phyloP scores from a whole-genome alignment of 2,113 vertebrate genomes.

The Myiozetetes cayanensis region DNA sequence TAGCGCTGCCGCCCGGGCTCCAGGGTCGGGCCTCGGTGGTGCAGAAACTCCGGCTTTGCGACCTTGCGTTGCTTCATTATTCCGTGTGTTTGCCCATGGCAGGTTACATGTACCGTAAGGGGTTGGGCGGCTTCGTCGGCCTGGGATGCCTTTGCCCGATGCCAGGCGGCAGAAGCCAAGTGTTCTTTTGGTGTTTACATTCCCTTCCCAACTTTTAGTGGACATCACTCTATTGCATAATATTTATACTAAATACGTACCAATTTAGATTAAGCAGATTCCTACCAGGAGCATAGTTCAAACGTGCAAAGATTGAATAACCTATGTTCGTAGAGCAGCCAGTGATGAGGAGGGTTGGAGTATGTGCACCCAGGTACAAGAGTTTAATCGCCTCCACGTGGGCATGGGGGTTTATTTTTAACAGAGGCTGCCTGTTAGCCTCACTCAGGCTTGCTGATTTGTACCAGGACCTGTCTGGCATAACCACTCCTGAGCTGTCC shows the following conservation, averaged over 20 bases:
- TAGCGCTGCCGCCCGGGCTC: background rate
- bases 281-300: background rate
- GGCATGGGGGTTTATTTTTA: background rate
- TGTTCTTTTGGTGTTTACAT: background rate
- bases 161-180: background rate
- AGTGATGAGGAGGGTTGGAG: background rate
- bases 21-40: background rate
- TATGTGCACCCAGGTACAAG: background rate
- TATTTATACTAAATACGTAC: background rate
- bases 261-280: background rate
- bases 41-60: background rate
- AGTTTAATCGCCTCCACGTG: background rate
- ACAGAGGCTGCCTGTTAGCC: background rate
- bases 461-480: background rate
- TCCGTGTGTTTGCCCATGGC: background rate
- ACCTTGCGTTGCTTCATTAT: fast-evolving
- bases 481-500: background rate
- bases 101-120: fast-evolving
- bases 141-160: background rate
- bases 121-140: background rate
- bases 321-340: background rate
- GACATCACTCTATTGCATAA: background rate
- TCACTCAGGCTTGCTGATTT: background rate
- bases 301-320: background rate
- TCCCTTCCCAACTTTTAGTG: background rate